Conservation (phyloP, 2,888 invertebrate species). For the Drosophila limbata region DNA sequence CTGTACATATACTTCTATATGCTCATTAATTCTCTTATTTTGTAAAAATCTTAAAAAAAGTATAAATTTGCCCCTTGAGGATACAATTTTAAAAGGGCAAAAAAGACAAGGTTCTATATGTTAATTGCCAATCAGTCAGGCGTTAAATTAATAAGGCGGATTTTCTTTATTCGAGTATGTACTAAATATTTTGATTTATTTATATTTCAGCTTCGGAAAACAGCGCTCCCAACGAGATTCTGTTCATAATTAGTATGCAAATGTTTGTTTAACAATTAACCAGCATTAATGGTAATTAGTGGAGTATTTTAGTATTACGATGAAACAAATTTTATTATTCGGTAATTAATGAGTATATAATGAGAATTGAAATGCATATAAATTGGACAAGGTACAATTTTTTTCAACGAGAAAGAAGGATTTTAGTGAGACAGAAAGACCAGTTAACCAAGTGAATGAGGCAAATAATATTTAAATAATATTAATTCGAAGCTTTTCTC, state of each 20-base stretch:
- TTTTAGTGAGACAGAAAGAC: background rate
- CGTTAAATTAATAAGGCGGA: no score
- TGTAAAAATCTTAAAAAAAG: no score
- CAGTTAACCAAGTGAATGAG: background rate
- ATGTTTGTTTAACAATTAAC: background rate
- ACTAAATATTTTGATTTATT: no score
- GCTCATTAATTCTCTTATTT: no score
- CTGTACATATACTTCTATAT: no score
- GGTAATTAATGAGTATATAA: slow-evolving; percentile 4
- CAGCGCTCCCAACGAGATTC: background rate
- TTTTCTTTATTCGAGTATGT: no score
- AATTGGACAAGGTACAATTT: slow-evolving; percentile 8
- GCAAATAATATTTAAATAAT: slow-evolving; percentile 38
- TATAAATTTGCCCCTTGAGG: no score
- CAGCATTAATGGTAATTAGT: background rate
- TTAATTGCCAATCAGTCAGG: no score
- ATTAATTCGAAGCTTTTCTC: slow-evolving; percentile 26
- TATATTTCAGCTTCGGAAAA: no score
- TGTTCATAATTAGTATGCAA: background rate
- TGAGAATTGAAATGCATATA: background rate
- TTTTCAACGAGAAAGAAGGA: background rate
- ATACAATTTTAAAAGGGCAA: no score
- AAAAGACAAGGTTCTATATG: no score
- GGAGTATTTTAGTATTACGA: slow-evolving; percentile 6
- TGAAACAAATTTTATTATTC: slow-evolving; percentile 50